phyloP scores from a whole-genome alignment of 2,797 vertebrate genomes.

The Halcyon leucocephala region DNA sequence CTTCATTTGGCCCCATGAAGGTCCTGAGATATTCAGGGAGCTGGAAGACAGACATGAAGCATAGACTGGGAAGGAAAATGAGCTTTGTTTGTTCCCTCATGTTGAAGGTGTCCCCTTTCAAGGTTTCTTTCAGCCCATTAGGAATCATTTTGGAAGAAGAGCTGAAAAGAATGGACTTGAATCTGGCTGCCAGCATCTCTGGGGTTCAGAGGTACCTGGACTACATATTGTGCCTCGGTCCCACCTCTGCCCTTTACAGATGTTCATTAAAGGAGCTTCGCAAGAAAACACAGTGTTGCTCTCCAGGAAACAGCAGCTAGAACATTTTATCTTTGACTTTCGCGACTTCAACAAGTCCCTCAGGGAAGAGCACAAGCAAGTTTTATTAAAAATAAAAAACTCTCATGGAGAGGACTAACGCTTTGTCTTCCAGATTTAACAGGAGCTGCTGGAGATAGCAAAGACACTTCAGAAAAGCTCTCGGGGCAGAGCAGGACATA shows the following conservation, averaged over 20 bases:
- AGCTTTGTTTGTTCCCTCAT: background rate
- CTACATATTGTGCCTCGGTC: background rate
- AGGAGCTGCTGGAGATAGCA: background rate
- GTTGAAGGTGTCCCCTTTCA: background rate
- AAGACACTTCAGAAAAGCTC: background rate
- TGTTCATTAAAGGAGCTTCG: background rate
- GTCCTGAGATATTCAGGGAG: background rate
- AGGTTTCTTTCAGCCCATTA: background rate
- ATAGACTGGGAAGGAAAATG: background rate
- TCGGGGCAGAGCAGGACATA: background rate
- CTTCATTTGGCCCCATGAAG: accelerated
- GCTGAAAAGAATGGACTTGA: background rate
- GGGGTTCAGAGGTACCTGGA: background rate
- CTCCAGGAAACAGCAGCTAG: slow-evolving; percentile 2
- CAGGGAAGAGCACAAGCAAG: background rate
- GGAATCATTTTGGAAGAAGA: background rate
- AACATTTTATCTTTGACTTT: slow-evolving; percentile 38
- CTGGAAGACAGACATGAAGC: background rate
- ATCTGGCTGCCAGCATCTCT: background rate
- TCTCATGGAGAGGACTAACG: background rate
- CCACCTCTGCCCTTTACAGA: background rate
- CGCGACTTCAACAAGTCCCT: slow-evolving; percentile 19
- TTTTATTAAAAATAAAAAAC: slow-evolving; percentile 66
- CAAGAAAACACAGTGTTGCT: background rate
- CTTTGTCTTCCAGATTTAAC: slow-evolving; percentile 33